phyloP scores from a whole-genome alignment of 1,140 invertebrate species.

The Pachyrhynchus sulphureomaculatus region DNA sequence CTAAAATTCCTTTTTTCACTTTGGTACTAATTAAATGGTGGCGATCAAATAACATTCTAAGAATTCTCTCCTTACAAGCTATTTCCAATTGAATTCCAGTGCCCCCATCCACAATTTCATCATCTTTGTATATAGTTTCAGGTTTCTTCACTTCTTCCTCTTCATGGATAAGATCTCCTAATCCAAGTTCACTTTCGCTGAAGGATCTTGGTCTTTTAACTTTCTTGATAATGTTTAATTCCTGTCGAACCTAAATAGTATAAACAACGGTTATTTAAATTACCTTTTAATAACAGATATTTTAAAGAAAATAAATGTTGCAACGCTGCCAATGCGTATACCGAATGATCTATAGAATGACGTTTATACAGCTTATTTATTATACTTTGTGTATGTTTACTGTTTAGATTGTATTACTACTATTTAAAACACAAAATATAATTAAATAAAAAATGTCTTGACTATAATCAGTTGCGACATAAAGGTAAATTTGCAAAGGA shows the following conservation, averaged over 20 bases:
- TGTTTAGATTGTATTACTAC: no score
- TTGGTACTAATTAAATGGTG: conserved; percentile 37
- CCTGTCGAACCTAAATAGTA: neutral
- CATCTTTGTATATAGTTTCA: neutral
- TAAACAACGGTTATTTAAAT: no score
- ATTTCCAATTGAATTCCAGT: neutral
- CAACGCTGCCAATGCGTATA: no score
- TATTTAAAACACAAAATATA: no score
- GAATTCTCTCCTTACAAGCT: conserved; percentile 14
- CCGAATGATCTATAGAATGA: no score
- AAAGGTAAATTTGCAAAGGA: no score
- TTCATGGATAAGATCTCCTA: neutral
- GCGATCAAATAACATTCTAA: conserved; percentile 33
- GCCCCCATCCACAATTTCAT: neutral
- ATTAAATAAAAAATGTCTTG: no score
- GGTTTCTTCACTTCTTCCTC: neutral
- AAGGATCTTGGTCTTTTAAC: neutral
- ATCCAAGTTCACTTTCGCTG: neutral
- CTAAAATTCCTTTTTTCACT: conserved; percentile 28
- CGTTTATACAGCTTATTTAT: no score
- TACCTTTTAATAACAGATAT: no score
- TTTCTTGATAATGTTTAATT: conserved; percentile 8
- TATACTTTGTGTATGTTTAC: no score
- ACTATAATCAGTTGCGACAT: no score
- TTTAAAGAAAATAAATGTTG: no score